A percentile compares a stretch with the other conserved stretches of the same genome.
Conservation (phyloP, 2,113 vertebrate species). For the Otocyon megalotis region DNA sequence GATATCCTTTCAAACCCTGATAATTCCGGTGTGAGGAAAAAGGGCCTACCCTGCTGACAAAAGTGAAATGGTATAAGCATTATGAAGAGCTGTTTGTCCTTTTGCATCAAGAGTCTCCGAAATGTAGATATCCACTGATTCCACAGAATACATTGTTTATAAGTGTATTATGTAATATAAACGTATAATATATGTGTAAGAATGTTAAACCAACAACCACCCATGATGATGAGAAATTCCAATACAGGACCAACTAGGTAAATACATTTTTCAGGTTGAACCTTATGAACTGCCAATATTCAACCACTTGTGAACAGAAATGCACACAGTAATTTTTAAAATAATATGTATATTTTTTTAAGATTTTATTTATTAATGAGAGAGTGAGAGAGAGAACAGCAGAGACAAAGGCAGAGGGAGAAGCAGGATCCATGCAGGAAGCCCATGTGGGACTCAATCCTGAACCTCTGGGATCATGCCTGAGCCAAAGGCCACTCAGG, state of each 20-base stretch:
- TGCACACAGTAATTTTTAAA: neutral
- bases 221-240: neutral
- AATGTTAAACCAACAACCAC: neutral
- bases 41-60: neutral
- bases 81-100: neutral
- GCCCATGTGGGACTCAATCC: no score
- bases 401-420: no score
- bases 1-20: neutral
- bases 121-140: neutral
- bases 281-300: neutral
- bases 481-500: no score
- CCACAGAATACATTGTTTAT: neutral
- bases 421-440: no score
- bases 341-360: neutral
- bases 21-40: neutral
- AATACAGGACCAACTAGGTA: neutral
- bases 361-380: no score
- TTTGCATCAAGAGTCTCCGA: neutral
- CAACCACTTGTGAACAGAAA: neutral
- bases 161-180: neutral
- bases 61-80: neutral
- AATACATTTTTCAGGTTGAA: conserved; percentile 16
- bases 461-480: no score
- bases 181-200: neutral
- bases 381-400: no score